Percentiles rank a stretch among this genome's conserved stretches.
These are phyloP conservation scores for Tragulus kanchil DNA, from an alignment of 2,113 vertebrate species.

Conservation along the genomic window DNA sequence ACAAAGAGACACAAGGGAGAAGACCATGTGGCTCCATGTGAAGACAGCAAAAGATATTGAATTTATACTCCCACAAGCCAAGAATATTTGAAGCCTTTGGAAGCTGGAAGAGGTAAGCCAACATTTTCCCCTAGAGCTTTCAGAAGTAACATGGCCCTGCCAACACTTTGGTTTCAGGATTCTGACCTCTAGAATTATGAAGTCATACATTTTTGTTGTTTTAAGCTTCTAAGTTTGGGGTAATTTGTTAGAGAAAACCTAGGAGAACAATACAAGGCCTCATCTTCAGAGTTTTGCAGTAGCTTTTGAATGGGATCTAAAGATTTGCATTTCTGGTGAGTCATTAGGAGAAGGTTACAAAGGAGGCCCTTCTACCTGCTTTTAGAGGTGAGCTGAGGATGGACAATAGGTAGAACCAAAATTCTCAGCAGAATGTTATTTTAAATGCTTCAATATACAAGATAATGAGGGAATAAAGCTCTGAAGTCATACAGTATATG, in stretches of 20 bases:
- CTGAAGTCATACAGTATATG: background rate
- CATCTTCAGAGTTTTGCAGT: background rate
- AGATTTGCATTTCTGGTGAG: background rate
- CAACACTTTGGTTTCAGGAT: background rate
- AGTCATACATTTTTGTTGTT: background rate
- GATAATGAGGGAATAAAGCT: background rate
- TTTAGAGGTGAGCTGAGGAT: background rate
- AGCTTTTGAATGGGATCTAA: background rate
- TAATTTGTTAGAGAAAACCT: background rate
- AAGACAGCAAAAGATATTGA: background rate
- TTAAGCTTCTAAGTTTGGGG: background rate
- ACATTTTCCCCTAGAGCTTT: background rate
- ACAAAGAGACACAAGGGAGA: background rate
- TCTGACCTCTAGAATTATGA: background rate
- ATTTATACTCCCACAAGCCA: background rate
- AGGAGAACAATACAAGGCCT: background rate
- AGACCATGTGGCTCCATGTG: background rate
- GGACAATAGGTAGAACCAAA: background rate
- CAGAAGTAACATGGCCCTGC: background rate
- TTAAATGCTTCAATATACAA: background rate
- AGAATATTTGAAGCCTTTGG: background rate
- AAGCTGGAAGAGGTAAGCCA: background rate
- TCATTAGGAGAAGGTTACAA: background rate
- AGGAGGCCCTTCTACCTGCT: background rate
- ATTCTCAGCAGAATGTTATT: background rate